Base-by-base conservation (phyloP, 2,888 invertebrate species). In the Odontocerum albicorne region DNA sequence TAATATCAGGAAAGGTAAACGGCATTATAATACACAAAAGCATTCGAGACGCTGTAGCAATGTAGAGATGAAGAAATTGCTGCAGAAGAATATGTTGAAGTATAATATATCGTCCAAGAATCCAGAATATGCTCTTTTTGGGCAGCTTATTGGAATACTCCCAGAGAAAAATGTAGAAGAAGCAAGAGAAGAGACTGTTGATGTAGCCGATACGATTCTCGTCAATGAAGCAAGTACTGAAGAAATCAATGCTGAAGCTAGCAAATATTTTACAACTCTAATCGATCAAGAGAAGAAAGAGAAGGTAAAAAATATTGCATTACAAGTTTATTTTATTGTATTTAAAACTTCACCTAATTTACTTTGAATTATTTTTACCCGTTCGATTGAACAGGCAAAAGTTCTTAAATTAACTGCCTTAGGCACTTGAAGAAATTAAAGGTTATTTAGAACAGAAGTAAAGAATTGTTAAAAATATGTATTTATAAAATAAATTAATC, bases 1-100 rank as follows among this genome's bases (percentile, higher is more conserved):
- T 62, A 67, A 17, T 64, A 1, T 49, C 65, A 7, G 63, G 63
- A 16, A 67, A 56, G 13, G 59, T 56, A 7, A 64, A 62, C 16
- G 66, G 65, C 3, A 63, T 64, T 17, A 67, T 67, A 33, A 33
- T 35, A 19, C 47, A 1, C 43, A 49, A 13, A 54, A 54, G 19
- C 39, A 49, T 32, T 16, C 39, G 2, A 53, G 49, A 15, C 49
- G 45, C 12, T 54, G 32, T 17, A 47, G 36, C 16, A 40, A 20
- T 8, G 17, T 27, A 8, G 54, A 54, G 2, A 33, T 54, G 31
- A 57, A 43, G 13, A 45, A 47, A 21, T 31, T 45, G 2, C 17
- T 42, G 7, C 44, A 53, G 32, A 57, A 54, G 35, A 47, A 32
- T 22, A 44, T 46, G 39, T 19, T 47, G 35, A 57, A 47, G 33